A percentile compares a stretch with the other conserved stretches of the same genome.
phyloP scores from a whole-genome alignment of 2,888 invertebrate species.

The Nebria salina region DNA sequence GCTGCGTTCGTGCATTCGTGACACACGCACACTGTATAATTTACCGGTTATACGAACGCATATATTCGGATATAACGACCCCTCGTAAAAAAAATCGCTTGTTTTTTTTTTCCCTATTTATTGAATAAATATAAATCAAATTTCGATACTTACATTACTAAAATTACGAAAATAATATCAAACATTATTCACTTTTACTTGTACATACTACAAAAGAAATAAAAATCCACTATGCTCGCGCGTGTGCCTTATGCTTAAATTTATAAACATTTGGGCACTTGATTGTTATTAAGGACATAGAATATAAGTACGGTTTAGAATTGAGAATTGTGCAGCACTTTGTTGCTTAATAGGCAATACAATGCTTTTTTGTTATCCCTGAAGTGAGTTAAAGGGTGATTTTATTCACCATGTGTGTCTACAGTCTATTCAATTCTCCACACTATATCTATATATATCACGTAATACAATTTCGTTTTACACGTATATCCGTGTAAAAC shows the following conservation, averaged over 20 bases:
- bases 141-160: background rate
- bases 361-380: slow-evolving; percentile 56
- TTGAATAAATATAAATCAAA: background rate
- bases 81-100: background rate
- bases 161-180: background rate
- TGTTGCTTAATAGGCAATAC: slow-evolving; percentile 61
- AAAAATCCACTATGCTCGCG: no score
- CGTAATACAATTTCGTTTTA: no score
- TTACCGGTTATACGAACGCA: background rate
- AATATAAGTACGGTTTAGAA: slow-evolving; percentile 47
- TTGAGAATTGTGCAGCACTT: slow-evolving; percentile 58
- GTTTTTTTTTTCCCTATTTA: background rate
- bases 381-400: slow-evolving; percentile 58
- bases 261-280: no score
- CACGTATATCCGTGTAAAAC: no score
- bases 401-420: slow-evolving; percentile 53
- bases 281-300: no score
- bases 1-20: background rate
- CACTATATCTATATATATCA: no score
- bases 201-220: no score
- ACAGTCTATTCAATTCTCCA: no score
- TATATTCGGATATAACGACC: background rate
- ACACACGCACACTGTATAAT: background rate
- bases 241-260: no score
- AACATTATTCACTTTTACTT: background rate